Evolutionary conservation across 2,113 vertebrate genomes (phyloP), one percentile per base, ranked within the genome.

Genomic region (Cinclus cinclus): DNA sequence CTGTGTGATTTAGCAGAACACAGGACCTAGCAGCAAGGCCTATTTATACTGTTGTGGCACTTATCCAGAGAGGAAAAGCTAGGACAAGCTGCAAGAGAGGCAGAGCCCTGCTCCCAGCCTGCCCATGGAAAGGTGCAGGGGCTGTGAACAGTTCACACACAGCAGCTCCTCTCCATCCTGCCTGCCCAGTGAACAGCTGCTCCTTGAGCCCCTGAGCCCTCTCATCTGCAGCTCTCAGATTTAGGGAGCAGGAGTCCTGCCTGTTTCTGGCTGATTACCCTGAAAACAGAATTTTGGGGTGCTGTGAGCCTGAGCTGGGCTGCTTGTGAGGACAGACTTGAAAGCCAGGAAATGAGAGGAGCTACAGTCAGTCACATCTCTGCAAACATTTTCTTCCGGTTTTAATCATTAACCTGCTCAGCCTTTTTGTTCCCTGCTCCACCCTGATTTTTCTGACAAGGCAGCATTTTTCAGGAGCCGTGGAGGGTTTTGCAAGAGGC

Each of bases 21-120:
- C 1, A 88, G 63, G 79, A 79, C 67, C 49, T 22, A 69, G n/a
- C 83, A 90, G 83, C 47, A 46, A 74, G 59, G 59, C 65, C 79
- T 97, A 80, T 92, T 90, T 92, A 78, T 93, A 86, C 70, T 23
- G 44, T 3, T 37, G 60, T 93, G 89, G 90, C 88, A 95, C 14
- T 25, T 55, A 33, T 33, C 92, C 80, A 94, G 60, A 82, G 64
- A 37, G 52, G 60, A 33, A 89, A 87, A 96, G 65, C 56, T 47
- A 73, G 86, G 95, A 82, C 80, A 78, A 87, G 91, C 86, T 75
- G n/a, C 89, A 91, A 5, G 87, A 88, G 49, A 89, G 42, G 33
- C 84, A 83, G 58, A 87, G 52, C 83, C 50, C 24, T 15, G 52
- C 35, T 94, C 63, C 73, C 88, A 78, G 21, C 23, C 56, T 65